A percentile compares a stretch with the other conserved stretches of the same genome.
These are phyloP conservation scores for Pangasianodon hypophthalmus DNA, from an alignment of 2,113 vertebrate genomes.

Conservation along the genomic window DNA sequence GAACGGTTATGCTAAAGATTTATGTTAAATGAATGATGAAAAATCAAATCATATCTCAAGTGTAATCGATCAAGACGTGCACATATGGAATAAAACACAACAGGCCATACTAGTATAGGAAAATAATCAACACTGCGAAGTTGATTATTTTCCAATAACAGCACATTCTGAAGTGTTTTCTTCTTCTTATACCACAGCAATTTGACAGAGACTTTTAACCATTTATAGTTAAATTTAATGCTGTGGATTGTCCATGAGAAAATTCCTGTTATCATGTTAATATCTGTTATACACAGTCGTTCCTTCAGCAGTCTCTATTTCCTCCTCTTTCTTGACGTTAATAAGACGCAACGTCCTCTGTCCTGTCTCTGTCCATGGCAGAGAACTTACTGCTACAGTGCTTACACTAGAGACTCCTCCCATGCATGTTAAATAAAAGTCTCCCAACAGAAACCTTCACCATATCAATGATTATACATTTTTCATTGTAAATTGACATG, in stretches of 20 bases:
- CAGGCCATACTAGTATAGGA: not conserved
- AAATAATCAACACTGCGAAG: not conserved
- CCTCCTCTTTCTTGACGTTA: no score
- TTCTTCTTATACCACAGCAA: not conserved
- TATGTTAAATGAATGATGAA: not conserved
- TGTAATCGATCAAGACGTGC: not conserved
- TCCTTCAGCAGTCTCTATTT: no score
- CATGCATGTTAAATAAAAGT: no score
- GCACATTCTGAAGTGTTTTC: not conserved
- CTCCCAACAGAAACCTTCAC: no score
- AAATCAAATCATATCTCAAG: not conserved
- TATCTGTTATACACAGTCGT: no score
- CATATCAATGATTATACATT: no score
- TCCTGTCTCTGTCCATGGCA: no score
- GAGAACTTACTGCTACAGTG: no score
- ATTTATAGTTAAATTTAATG: not conserved
- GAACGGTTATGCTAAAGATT: not conserved
- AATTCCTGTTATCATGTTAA: not conserved
- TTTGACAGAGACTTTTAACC: not conserved
- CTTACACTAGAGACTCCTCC: no score
- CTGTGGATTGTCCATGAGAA: not conserved
- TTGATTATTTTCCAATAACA: no score
- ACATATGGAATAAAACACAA: not conserved
- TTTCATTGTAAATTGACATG: no score
- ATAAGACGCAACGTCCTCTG: no score